phyloP scores from a whole-genome alignment of 2,797 vertebrate genomes.

The Bryconaethiops microstoma region DNA sequence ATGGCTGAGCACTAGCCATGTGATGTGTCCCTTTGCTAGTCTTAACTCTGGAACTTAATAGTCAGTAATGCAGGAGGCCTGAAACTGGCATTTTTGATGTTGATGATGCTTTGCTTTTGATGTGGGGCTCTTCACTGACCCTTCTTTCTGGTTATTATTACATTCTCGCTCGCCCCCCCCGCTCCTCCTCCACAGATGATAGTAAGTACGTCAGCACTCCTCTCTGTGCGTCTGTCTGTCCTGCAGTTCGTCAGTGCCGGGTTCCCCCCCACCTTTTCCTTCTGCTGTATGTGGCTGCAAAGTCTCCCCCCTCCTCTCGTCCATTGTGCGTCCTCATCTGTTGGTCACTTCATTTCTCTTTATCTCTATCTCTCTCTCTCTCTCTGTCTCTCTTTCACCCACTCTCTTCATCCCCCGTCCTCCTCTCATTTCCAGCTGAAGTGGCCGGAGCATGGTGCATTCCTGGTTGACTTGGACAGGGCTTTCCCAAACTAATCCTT shows the following conservation, averaged over 20 bases:
- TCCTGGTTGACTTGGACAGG: constrained; percentile 76
- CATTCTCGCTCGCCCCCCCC: constrained; percentile 82
- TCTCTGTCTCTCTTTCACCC: constrained; percentile 54
- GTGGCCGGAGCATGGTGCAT: constrained; percentile 84
- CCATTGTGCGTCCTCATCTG: constrained; percentile 49
- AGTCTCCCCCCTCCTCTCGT: constrained; percentile 55
- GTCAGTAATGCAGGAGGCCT: constrained; percentile 41
- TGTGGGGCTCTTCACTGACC: constrained; percentile 87
- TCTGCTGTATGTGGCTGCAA: constrained; percentile 87
- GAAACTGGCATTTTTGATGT: constrained; percentile 49
- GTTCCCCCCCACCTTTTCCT: constrained; percentile 75
- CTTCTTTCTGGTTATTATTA: constrained; percentile 92
- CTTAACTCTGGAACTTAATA: constrained; percentile 26
- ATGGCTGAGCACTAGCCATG: neutral
- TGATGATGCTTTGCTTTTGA: constrained; percentile 71
- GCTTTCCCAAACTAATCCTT: constrained; percentile 59
- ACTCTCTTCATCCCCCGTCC: constrained; percentile 55
- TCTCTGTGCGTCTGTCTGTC: constrained; percentile 91
- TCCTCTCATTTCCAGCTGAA: constrained; percentile 58
- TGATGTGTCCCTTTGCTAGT: constrained; percentile 15
- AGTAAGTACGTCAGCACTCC: constrained; percentile 98
- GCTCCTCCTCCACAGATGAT: constrained; percentile 95
- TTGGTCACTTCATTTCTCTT: constrained; percentile 33
- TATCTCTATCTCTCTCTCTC: constrained; percentile 45
- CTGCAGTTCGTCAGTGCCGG: constrained; percentile 78